These are phyloP conservation scores for Maccullochella peelii DNA, from an alignment of 2,113 vertebrate species.

Conservation along the genomic window DNA sequence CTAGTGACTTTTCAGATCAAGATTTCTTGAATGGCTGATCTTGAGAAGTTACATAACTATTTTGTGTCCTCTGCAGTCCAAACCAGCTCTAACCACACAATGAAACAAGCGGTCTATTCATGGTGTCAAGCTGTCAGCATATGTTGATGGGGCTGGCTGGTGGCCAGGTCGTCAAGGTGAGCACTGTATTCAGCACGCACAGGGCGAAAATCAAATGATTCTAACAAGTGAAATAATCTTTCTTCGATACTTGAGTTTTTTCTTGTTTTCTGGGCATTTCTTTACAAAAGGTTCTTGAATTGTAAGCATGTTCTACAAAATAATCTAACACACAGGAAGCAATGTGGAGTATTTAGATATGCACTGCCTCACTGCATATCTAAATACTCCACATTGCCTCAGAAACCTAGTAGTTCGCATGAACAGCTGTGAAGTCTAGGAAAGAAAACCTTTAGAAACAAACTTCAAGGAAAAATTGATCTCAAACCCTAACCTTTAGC, in stretches of 20 bases:
- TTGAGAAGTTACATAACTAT: slow-evolving; percentile 5
- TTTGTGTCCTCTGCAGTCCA: background rate
- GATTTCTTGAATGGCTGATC: background rate
- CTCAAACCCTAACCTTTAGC: background rate
- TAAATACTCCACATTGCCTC: too few relatives aligned
- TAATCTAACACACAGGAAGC: background rate
- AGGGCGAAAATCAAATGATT: background rate
- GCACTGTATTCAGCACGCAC: background rate
- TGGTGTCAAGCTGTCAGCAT: slow-evolving; percentile 6
- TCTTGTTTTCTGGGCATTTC: background rate
- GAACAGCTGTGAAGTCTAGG: background rate
- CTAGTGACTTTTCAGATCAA: background rate
- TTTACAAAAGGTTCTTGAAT: background rate
- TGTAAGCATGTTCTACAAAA: background rate
- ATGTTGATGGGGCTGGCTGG: background rate
- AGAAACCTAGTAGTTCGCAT: background rate
- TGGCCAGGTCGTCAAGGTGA: slow-evolving; percentile 30
- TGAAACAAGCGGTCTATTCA: slow-evolving; percentile 63
- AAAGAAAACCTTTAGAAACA: background rate
- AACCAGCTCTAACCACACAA: slow-evolving; percentile 29
- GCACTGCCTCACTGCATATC: background rate
- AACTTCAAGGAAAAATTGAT: background rate
- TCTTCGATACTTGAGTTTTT: background rate
- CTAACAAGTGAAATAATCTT: background rate
- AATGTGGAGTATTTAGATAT: background rate